Base-by-base conservation (phyloP, 2,888 invertebrate species). In the Gymnosoma rotundatum region DNA sequence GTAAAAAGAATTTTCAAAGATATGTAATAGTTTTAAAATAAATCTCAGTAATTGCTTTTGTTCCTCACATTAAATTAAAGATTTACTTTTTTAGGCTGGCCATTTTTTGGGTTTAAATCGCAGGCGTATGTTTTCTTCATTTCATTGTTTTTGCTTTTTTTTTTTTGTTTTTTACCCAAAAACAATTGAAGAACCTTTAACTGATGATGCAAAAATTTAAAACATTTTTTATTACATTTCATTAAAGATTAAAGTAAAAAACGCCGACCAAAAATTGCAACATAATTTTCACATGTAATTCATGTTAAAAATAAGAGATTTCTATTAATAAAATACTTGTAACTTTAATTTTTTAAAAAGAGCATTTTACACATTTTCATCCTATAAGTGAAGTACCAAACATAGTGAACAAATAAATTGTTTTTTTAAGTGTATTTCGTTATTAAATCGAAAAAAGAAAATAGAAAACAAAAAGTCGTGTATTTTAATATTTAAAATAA, bases 71-170 rank as follows among this genome's bases (percentile, higher is more conserved):
- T 48, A 18, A 58, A 78, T 48, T 66, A 14, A 75, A 54, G 54
- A 38, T 69, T 61, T 56, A 36, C 16, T 69, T 38, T 32, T 45
- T 63, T 64, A 58, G 69, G 83, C 63, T 86, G 83, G 82, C 79
- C 86, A 85, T 73, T 85, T 83, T 83, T 74, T 82, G 69, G 85
- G 73, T 79, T 86, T 86, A 80, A 75, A 56, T 67, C 75, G 12
- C 25, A 14, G 48, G 56, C 32, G 60, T 78, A 56, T 66, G 63
- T 45, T 69, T 42, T 42, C 12, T 42, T 12, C 1, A 42, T 42
- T 42, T 12, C 54, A 25, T 70, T 74, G 10, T 73, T 52, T 21
- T 36, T 5, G n/a, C n/a, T 36, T n/a, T 21, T 48, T 54, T 1
- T 32, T 21, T 6, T 76, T 25, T 25, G 2, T 25, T 58, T 8